Percentiles rank a stretch among this genome's conserved stretches.
phyloP scores from a whole-genome alignment of 1,140 invertebrate genomes.

The Chelonus insularis region DNA sequence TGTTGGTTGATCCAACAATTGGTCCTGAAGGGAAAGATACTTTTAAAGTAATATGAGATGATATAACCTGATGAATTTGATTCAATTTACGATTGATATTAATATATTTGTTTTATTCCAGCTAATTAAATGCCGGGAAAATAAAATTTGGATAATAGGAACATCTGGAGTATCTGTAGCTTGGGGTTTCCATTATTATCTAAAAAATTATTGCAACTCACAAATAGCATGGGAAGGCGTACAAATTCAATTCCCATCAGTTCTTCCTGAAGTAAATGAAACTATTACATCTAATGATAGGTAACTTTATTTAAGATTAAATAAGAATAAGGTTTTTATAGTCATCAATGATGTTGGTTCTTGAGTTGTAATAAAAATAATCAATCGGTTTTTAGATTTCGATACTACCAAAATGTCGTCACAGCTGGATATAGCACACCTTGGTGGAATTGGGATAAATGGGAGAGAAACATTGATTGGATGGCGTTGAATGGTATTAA shows the following conservation, averaged over 20 bases:
- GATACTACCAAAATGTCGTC: constrained; percentile 94
- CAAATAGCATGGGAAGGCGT: constrained; percentile 85
- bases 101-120: no score
- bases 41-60: no score
- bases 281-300: constrained; percentile 67
- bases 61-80: no score
- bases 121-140: no score
- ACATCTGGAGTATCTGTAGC: constrained; percentile 80
- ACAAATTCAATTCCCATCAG: constrained; percentile 63
- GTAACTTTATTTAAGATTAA: constrained; percentile 41
- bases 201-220: constrained; percentile 80
- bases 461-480: constrained; percentile 91
- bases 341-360: constrained; percentile 22
- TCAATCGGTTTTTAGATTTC: constrained; percentile 64
- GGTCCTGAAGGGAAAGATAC: no score
- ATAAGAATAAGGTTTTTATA: background rate
- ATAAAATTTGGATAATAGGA: constrained; percentile 64
- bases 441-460: constrained; percentile 85
- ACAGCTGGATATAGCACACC: constrained; percentile 88
- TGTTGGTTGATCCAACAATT: no score
- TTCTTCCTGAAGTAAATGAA: constrained; percentile 66
- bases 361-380: no score
- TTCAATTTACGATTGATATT: no score
- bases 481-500: constrained; percentile 95
- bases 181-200: constrained; percentile 86